Conservation (phyloP, 2,797 vertebrate genomes). For the Melanotaenia boesemani region DNA sequence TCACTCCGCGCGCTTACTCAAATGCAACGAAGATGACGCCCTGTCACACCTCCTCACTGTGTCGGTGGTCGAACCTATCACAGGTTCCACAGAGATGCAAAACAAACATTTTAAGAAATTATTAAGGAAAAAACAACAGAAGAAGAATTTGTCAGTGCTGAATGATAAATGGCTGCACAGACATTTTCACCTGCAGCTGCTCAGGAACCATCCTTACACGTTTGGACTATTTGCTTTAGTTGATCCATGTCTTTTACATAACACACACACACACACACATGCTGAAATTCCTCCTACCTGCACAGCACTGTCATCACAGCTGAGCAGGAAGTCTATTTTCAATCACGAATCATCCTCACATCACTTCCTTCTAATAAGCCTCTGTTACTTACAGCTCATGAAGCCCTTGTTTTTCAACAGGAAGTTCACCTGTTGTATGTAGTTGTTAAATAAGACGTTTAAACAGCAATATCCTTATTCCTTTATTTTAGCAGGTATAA, state of each 20-base stretch:
- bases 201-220: neutral
- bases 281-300: neutral
- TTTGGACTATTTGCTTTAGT: neutral
- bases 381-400: neutral
- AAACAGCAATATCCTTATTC: neutral
- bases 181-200: neutral
- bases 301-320: neutral
- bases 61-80: neutral
- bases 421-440: neutral
- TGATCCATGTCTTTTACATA: neutral
- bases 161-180: neutral
- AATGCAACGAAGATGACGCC: neutral
- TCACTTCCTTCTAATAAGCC: neutral
- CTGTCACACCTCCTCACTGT: constrained; percentile 4
- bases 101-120: neutral
- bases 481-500: neutral
- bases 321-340: constrained; percentile 19
- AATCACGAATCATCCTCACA: neutral
- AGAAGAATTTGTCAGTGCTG: neutral
- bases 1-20: constrained; percentile 9
- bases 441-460: neutral
- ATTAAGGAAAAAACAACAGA: neutral
- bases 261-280: neutral
- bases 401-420: neutral
- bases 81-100: no score